Percentiles rank a stretch among this genome's conserved stretches.
Evolutionary conservation across 2,113 vertebrate genomes (phyloP).

Genomic region (Salminus brasiliensis): DNA sequence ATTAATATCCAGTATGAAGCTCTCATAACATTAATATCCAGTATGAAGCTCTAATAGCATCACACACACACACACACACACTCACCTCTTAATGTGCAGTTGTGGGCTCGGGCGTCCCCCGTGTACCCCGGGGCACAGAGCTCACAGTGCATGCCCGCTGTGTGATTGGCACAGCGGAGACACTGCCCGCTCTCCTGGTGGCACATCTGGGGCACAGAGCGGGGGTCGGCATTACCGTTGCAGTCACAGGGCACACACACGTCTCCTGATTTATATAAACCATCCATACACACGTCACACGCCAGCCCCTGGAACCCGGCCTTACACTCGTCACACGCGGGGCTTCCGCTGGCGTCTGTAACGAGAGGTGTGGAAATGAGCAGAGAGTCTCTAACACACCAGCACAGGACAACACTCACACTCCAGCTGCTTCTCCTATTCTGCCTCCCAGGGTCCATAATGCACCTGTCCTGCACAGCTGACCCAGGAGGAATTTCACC

Average conservation of each 20-base stretch:
- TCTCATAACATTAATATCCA: too few relatives aligned
- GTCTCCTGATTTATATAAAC: conserved; percentile 84
- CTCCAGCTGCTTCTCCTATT: background rate
- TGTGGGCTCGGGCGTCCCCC: conserved; percentile 72
- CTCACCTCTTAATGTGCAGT: conserved; percentile 86
- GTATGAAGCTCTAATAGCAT: too few relatives aligned
- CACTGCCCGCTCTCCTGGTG: conserved; percentile 84
- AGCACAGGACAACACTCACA: background rate
- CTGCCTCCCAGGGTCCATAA: too few relatives aligned
- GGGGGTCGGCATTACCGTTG: conserved; percentile 83
- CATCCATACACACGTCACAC: conserved; percentile 81
- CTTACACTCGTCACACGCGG: conserved; percentile 82
- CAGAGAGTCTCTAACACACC: background rate
- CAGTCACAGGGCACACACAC: conserved; percentile 84
- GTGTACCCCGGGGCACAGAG: conserved; percentile 80
- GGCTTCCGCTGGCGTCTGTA: conserved; percentile 73
- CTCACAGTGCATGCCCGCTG: conserved; percentile 81
- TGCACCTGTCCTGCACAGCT: background rate
- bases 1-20: too few relatives aligned
- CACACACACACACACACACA: background rate
- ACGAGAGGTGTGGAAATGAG: background rate
- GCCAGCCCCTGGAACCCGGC: conserved; percentile 75
- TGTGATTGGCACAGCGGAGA: conserved; percentile 83
- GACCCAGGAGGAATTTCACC: background rate
- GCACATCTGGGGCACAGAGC: conserved; percentile 74